Evolutionary conservation across 2,888 invertebrate species (phyloP).

Genomic region (Drosophila putrida): DNA sequence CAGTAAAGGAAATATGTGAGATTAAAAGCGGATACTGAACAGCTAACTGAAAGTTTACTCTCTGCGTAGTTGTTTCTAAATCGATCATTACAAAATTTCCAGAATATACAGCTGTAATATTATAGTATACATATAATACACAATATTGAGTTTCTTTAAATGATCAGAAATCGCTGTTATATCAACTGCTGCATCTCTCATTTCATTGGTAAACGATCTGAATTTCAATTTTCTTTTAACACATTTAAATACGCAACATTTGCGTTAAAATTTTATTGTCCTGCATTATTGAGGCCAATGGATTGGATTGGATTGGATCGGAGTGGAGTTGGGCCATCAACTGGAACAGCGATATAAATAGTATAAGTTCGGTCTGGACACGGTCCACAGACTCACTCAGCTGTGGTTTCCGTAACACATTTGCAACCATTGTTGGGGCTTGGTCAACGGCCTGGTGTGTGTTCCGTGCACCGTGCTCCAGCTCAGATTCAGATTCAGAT

Average conservation of each 20-base stretch:
- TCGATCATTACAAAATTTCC: neutral
- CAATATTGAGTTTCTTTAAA: neutral
- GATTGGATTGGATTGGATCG: conserved; percentile 30
- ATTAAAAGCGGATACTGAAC: conserved; percentile 3
- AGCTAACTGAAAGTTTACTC: conserved; percentile 37
- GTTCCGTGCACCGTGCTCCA: neutral
- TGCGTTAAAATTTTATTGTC: conserved; percentile 74
- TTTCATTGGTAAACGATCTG: conserved; percentile 38
- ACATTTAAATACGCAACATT: conserved; percentile 63
- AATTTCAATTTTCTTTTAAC: conserved; percentile 43
- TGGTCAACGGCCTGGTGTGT: conserved; percentile 43
- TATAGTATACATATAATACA: neutral
- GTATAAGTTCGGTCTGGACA: conserved; percentile 14
- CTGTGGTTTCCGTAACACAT: conserved; percentile 78
- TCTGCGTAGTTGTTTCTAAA: conserved; percentile 15
- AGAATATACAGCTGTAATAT: neutral
- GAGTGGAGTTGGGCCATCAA: conserved; percentile 32
- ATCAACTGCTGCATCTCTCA: neutral
- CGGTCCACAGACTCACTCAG: conserved; percentile 54
- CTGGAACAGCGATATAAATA: conserved; percentile 38
- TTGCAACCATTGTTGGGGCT: conserved; percentile 55
- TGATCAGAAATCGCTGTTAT: too few relatives aligned
- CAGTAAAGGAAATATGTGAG: conserved; percentile 45
- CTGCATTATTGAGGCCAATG: conserved; percentile 59
- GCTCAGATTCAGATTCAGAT: neutral